Percentiles rank a stretch among this genome's conserved stretches.
Evolutionary conservation across 2,888 invertebrate species (phyloP).

Genomic region (Hofmannophila pseudospretella): DNA sequence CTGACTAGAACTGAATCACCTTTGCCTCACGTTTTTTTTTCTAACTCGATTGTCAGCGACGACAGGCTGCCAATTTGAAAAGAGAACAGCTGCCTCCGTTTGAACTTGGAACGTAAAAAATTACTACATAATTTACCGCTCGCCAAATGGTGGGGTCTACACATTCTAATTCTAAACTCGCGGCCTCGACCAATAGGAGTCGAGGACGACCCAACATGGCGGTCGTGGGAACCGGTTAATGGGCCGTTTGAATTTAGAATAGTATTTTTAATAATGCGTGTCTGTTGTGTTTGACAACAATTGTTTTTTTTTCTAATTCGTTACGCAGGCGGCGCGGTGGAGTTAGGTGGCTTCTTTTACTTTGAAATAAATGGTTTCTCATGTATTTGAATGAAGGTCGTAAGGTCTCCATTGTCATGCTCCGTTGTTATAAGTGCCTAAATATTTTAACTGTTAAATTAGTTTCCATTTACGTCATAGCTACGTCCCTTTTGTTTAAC

Average conservation of each 20-base stretch:
- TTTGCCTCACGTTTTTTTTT: slow-evolving; percentile 25
- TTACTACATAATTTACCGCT: slow-evolving; percentile 70
- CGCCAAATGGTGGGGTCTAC: slow-evolving; percentile 76
- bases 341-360: slow-evolving; percentile 7
- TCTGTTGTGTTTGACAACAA: slow-evolving; percentile 53
- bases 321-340: slow-evolving; percentile 8
- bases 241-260: slow-evolving; percentile 76
- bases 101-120: slow-evolving; percentile 61
- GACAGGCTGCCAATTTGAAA: slow-evolving; percentile 26
- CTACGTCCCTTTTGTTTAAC: background rate
- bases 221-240: slow-evolving; percentile 77
- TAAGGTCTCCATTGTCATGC: slow-evolving; percentile 5
- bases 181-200: slow-evolving; percentile 72
- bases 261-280: slow-evolving; percentile 68
- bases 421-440: background rate
- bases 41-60: slow-evolving; percentile 32
- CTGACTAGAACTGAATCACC: slow-evolving; percentile 6
- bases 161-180: slow-evolving; percentile 75
- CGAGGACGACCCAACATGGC: slow-evolving; percentile 75
- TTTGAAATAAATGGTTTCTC: no score
- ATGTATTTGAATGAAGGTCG: slow-evolving; percentile 5
- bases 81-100: slow-evolving; percentile 57
- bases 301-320: slow-evolving; percentile 37
- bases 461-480: slow-evolving; percentile 5
- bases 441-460: slow-evolving; percentile 8